Base-by-base conservation (phyloP, 2,888 invertebrate genomes). In the Pharmacophagus antenor region DNA sequence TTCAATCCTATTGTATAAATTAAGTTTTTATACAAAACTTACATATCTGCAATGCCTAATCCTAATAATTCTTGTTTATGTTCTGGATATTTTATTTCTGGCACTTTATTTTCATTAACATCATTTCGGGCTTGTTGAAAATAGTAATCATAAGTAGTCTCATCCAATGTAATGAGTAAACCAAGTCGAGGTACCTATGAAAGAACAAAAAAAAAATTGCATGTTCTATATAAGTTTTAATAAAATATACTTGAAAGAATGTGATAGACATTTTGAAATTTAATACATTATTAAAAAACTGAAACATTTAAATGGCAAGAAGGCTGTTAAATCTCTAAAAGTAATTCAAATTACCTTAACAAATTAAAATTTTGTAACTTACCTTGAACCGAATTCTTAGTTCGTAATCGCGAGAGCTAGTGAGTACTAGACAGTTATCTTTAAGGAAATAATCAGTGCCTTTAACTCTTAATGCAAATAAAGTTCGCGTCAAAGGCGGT, bases 11-110 rank as follows among this genome's bases (percentile, higher is more conserved):
- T n/a, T n/a, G 4, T 10, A 31, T 31, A 31, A 31, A n/a, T 3
- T 15, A 4, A 5, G n/a, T 37, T 37, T 37, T 37, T n/a, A 37
- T n/a, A n/a, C 2, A 37, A 6, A n/a, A 54, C 88, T 84, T 91
- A 95, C 96, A 98, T 97, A 80, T 97, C 97, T 55, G 95, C 93
- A 58, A 97, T 96, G 10, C 96, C 96, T 55, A 98, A 88, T 0
- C 98, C 98, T 57, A 97, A 88, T 1, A 97, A 91, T 81, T 96
- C 95, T 62, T 94, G 92, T 75, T 95, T 95, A 70, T 94, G 93
- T 61, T 94, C 94, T 56, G 95, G 95, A 81, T 95, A 96, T 62
- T 94, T 92, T 62, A 96, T 94, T 77, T 96, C 96, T 7, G 94
- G 92, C 65, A 98, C 94, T 74, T 93, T 94, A 74, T 95, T 95